Evolutionary conservation across 2,888 invertebrate genomes (phyloP).

Genomic region (Xanthostigma xanthostigma): DNA sequence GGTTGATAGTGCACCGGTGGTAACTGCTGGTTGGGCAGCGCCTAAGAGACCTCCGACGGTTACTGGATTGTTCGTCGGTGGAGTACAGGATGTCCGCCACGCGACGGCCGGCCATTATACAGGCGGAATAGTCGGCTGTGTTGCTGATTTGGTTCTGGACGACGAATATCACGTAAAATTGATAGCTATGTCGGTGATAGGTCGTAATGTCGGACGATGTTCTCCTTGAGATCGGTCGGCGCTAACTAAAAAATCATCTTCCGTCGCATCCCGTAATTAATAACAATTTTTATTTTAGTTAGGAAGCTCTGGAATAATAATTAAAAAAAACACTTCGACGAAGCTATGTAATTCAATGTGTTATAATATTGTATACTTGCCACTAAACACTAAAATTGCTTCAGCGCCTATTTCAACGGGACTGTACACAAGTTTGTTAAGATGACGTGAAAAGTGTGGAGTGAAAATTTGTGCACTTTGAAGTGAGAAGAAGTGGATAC

Average conservation of each 20-base stretch:
- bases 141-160: constrained; percentile 44
- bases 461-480: too few relatives aligned
- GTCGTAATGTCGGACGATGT: constrained; percentile 30
- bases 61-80: constrained; percentile 76
- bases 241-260: too few relatives aligned
- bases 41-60: constrained; percentile 74
- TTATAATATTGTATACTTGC: too few relatives aligned
- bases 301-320: neutral
- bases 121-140: constrained; percentile 42
- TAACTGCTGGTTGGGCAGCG: constrained; percentile 71
- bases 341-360: neutral
- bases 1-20: constrained; percentile 75
- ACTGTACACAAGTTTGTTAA: too few relatives aligned
- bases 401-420: too few relatives aligned
- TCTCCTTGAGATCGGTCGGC: constrained; percentile 12
- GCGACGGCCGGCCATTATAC: constrained; percentile 31
- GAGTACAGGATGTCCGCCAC: constrained; percentile 24
- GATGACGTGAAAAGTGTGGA: too few relatives aligned
- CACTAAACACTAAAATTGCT: too few relatives aligned
- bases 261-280: neutral
- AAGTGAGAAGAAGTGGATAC: too few relatives aligned
- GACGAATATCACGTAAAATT: constrained; percentile 39
- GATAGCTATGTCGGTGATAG: constrained; percentile 33
- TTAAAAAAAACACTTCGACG: neutral
- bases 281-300: neutral